These are phyloP conservation scores for Meliscaeva auricollis DNA, from an alignment of 2,888 invertebrate species.

Conservation along the genomic window DNA sequence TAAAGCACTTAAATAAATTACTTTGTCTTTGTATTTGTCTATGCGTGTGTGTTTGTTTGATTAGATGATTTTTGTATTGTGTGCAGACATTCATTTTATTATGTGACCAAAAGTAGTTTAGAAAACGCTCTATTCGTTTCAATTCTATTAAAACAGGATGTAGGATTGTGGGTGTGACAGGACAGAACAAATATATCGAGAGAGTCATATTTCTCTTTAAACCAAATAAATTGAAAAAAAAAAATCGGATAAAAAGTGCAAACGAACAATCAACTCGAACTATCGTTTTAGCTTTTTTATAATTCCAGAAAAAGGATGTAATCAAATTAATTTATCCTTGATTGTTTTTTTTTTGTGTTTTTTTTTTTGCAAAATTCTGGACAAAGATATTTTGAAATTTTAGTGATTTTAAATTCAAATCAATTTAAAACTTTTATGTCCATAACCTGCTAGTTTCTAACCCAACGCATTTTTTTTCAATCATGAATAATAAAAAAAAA, in stretches of 20 bases:
- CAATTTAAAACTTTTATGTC: too few relatives aligned
- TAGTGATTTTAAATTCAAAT: too few relatives aligned
- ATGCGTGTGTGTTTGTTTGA: not conserved
- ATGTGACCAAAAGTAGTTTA: constrained; percentile 19
- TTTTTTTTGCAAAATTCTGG: too few relatives aligned
- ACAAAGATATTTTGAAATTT: too few relatives aligned
- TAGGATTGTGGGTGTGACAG: not conserved
- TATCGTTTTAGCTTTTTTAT: too few relatives aligned
- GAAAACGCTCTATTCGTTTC: not conserved
- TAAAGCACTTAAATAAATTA: constrained; percentile 3
- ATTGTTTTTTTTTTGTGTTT: too few relatives aligned
- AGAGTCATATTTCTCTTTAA: not conserved
- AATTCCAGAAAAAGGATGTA: too few relatives aligned
- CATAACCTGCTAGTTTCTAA: too few relatives aligned
- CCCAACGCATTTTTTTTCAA: not conserved
- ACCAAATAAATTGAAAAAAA: not conserved
- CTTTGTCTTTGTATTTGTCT: constrained; percentile 5
- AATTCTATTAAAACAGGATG: constrained; percentile 1
- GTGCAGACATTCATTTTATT: constrained; percentile 15
- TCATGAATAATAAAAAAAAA: not conserved
- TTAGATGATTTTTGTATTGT: constrained; percentile 14
- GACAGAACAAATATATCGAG: not conserved
- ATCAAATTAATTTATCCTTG: too few relatives aligned
- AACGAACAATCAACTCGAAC: not conserved
- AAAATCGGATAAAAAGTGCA: not conserved